Base-by-base conservation (phyloP, 2,888 invertebrate species). In the Leptothorax acervorum region DNA sequence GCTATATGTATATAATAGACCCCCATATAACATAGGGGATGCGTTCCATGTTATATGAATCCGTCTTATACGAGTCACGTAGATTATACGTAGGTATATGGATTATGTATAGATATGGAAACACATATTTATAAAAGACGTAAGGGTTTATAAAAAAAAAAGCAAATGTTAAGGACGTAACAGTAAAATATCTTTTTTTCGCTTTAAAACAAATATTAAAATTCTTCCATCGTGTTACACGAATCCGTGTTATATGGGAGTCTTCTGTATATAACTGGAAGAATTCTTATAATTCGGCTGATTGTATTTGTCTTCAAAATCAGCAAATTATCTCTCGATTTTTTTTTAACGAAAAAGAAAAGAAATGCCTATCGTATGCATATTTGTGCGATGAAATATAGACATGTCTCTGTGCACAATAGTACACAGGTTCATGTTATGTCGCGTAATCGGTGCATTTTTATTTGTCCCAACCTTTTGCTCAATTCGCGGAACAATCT, bases 401-500 rank as follows among this genome's bases (percentile, higher is more conserved):
- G 9, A 42, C 15, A 18, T 35, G 62, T 62, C 3, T 74, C 18
- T 28, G 60, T 9, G 31, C n/a, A 23, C n/a, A 57, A 57, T 35
- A 42, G 28, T 35, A 31, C 4, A 4, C 8, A 4, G 28, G 0
- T 78, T 42, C 39, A 31, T 39, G 11, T 55, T 55, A n/a, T 12
- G 9, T 55, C 15, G 9, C 42, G 15, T 42, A 70, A 70, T 35
- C n/a, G 39, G 31, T 35, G 15, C 9, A 55, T 55, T 28, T 79
- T 70, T 70, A 79, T 70, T 45, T 12, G 15, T 45, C 6, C 5
- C 15, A 1, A 48, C 5, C 12, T 35, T 18, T 65, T 63, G 12
- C n/a, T 75, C 23, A 48, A 48, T 23, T 76, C 39, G 18, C 23
- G 23, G 11, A 76, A 48, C 23, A 65, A 51, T 51, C 18, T 65